phyloP scores from a whole-genome alignment of 2,113 vertebrate genomes.

The Chionomys nivalis region DNA sequence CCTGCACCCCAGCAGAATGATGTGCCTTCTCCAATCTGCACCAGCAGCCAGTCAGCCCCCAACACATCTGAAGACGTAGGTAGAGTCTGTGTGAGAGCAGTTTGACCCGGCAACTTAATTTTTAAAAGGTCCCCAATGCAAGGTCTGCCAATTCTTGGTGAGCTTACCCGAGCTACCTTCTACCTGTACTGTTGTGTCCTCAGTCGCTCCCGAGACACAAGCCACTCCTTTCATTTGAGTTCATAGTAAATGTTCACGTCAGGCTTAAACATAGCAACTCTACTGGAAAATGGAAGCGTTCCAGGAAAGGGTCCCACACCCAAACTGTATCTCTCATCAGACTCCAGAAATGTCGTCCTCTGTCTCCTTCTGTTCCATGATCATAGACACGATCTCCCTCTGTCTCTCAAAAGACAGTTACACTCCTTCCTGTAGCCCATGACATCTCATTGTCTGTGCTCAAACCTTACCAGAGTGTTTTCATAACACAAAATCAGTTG shows the following conservation, averaged over 20 bases:
- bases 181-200: no score
- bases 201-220: neutral
- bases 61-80: neutral
- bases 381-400: neutral
- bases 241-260: neutral
- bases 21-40: no score
- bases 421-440: neutral
- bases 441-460: neutral
- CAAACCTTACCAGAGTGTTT: neutral
- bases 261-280: neutral
- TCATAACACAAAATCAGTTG: neutral
- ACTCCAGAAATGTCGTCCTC: neutral
- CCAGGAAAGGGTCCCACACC: neutral
- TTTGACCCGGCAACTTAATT: neutral
- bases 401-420: neutral
- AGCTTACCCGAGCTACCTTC: neutral
- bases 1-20: no score
- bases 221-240: neutral
- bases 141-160: neutral
- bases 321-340: neutral
- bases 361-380: neutral
- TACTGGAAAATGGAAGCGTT: neutral
- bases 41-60: neutral
- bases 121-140: neutral
- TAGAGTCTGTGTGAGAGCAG: neutral